Evolutionary conservation across 2,113 vertebrate species (phyloP).

Genomic region (Daboia siamensis): DNA sequence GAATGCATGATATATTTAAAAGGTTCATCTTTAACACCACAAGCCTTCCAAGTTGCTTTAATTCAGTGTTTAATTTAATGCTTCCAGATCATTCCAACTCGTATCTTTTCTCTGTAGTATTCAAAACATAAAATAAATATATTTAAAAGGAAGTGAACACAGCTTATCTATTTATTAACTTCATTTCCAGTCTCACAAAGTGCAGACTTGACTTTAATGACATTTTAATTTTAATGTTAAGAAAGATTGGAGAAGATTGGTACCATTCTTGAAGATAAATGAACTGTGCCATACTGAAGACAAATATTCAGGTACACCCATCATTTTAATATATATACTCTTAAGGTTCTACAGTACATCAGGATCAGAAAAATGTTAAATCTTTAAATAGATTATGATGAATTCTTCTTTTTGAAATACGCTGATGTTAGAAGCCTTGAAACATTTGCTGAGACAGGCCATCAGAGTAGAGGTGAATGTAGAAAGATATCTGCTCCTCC

Average conservation of each 20-base stretch:
- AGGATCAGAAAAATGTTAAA: not conserved
- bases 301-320: not conserved
- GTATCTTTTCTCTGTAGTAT: not conserved
- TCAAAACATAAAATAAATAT: not conserved
- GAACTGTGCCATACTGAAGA: not conserved
- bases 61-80: slow-evolving; percentile 33
- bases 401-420: not conserved
- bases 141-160: not conserved
- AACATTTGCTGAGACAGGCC: not conserved
- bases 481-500: not conserved
- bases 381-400: not conserved
- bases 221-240: not conserved
- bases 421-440: not conserved
- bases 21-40: slow-evolving; percentile 7
- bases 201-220: not conserved
- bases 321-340: not conserved
- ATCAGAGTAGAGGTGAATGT: not conserved
- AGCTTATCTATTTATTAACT: not conserved
- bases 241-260: not conserved
- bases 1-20: not conserved
- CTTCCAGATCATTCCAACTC: not conserved
- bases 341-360: not conserved
- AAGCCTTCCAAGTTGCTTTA: not conserved
- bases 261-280: not conserved
- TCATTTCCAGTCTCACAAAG: not conserved